A percentile compares a stretch with the other conserved stretches of the same genome.
phyloP scores from a whole-genome alignment of 1,140 invertebrate species.

The Thaumetopoea pityocampa region DNA sequence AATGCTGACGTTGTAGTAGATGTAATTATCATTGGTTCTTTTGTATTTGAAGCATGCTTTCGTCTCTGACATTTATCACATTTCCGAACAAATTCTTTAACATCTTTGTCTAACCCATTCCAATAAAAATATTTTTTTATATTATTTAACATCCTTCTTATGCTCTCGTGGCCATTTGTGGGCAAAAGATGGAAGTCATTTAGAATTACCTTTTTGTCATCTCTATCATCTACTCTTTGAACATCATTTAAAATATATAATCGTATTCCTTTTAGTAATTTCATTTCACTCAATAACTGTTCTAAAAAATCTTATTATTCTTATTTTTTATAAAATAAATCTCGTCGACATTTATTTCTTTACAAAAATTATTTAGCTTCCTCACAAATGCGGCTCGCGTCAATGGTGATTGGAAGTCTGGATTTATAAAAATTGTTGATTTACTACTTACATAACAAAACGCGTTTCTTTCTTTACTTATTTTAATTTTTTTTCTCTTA shows the following conservation, averaged over 20 bases:
- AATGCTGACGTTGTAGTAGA: conserved; percentile 12
- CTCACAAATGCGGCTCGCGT: conserved; percentile 24
- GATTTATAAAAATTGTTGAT: conserved; percentile 19
- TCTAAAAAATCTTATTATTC: conserved; percentile 1
- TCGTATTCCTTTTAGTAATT: background rate
- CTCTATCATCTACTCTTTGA: conserved; percentile 12
- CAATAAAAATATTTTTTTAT: conserved; percentile 4
- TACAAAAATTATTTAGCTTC: conserved; percentile 20
- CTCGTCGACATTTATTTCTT: background rate
- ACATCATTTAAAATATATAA: conserved; percentile 3
- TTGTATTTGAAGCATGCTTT: background rate
- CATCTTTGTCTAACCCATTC: background rate
- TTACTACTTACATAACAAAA: conserved; percentile 7
- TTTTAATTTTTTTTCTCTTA: conserved; percentile 9
- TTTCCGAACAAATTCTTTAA: conserved; percentile 1
- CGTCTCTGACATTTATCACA: conserved; percentile 1
- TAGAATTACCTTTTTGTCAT: conserved; percentile 5
- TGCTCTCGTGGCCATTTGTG: conserved; percentile 5
- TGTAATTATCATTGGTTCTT: conserved; percentile 31
- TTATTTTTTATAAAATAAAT: conserved; percentile 8
- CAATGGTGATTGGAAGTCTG: conserved; percentile 18
- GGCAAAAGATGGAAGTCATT: conserved; percentile 8
- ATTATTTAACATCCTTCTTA: conserved; percentile 8
- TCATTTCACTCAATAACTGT: background rate
- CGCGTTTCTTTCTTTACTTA: conserved; percentile 6